phyloP scores from a whole-genome alignment of 1,140 invertebrate genomes.

The Cataglyphis hispanica region DNA sequence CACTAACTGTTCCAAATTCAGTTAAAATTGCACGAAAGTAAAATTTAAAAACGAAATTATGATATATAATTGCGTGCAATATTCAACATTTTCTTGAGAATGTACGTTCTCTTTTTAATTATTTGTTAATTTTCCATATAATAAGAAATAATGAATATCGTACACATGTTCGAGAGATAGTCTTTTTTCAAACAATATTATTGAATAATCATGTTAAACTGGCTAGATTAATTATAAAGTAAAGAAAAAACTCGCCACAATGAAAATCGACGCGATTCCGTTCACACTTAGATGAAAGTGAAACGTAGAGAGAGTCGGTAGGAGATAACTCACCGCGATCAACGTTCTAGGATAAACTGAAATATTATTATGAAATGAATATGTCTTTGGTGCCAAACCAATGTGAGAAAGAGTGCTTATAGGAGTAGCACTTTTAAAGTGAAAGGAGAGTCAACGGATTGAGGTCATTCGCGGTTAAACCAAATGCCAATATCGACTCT shows the following conservation, averaged over 20 bases:
- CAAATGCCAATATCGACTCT: constrained; percentile 49
- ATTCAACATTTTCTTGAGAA: constrained; percentile 16
- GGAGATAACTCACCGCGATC: constrained; percentile 10
- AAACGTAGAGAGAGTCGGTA: background rate
- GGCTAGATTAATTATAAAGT: background rate
- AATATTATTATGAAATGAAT: constrained; percentile 61
- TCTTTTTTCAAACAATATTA: background rate
- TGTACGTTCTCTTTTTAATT: background rate
- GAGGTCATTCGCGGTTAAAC: constrained; percentile 81
- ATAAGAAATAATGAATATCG: background rate
- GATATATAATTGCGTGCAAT: background rate
- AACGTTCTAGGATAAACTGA: constrained; percentile 47
- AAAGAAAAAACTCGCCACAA: background rate
- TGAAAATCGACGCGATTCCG: background rate
- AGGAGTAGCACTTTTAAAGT: constrained; percentile 82
- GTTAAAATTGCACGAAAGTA: constrained; percentile 61
- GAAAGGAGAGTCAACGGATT: constrained; percentile 82
- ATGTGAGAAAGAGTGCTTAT: constrained; percentile 78
- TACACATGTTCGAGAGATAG: background rate
- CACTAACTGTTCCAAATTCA: background rate
- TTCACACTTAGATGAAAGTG: constrained; percentile 38
- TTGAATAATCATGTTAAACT: background rate
- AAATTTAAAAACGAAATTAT: constrained; percentile 52
- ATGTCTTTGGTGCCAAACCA: constrained; percentile 36
- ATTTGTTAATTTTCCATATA: background rate